Evolutionary conservation across 2,888 invertebrate species (phyloP), one percentile per base, ranked within the genome.

Genomic region (Molanna angustata): DNA sequence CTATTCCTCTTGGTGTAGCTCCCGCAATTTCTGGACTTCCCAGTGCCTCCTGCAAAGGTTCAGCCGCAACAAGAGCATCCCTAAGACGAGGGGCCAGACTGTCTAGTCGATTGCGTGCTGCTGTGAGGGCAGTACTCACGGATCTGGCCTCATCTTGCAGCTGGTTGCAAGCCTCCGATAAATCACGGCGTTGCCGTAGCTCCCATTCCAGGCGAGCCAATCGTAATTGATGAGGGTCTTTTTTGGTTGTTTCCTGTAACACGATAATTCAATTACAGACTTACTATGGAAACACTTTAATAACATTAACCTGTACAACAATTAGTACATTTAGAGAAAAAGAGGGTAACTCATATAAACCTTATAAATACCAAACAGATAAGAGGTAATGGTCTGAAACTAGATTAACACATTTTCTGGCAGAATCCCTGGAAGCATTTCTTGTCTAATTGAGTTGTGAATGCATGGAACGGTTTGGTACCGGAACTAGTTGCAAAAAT

Each of bases 151-250:
- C 84, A 18, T 84, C 80, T 33, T 89, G 82, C 4, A 93, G 72
- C 57, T 87, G 83, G 64, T 84, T 85, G 63, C 90, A 88, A 20
- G 88, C 80, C 31, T 83, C 80, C 1, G 93, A 83, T 39, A 94
- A 73, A 62, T 89, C 85, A 66, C 94, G 90, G 1, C 97, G 80
- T 67, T 95, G 91, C 14, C 86, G 84, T 45, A 95, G 72, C 69
- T 97, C 97, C 88, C 93, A 94, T 66, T 95, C 93, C 22, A 97
- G 73, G 56, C 94, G 82, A 18, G 93, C 90, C 56, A 96, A 70
- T 64, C 90, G 87, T 56, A 88, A 75, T 63, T 88, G 86, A 72
- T 97, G 96, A 33, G 80, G 79, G 70, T 90, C 83, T 41, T 70
- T 72, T 63, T 80, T 78, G 1, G 89, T 89, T 20, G 80, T 64